A percentile compares a stretch with the other conserved stretches of the same genome.
These are phyloP conservation scores for Agrilus biguttatus DNA, from an alignment of 2,888 invertebrate species.

Conservation along the genomic window DNA sequence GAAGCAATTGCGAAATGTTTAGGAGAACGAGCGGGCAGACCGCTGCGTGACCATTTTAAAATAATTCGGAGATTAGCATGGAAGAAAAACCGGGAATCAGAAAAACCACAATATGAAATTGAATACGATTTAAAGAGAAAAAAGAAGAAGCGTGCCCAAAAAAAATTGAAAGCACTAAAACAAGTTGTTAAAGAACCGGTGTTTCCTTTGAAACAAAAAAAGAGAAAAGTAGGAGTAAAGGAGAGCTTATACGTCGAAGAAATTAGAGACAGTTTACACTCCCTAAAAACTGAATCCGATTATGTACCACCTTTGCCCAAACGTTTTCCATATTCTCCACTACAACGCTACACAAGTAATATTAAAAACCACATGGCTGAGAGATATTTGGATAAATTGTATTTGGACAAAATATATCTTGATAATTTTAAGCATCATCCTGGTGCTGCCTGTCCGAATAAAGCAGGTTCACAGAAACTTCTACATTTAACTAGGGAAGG, in stretches of 20 bases:
- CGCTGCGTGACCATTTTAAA: slow-evolving; percentile 27
- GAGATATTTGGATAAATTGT: slow-evolving; percentile 30
- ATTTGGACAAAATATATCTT: slow-evolving; percentile 31
- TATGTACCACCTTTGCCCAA: slow-evolving; percentile 17
- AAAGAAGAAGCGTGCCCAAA: slow-evolving; percentile 16
- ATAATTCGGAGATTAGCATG: slow-evolving; percentile 28
- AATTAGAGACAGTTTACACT: slow-evolving; percentile 21
- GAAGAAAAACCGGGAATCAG: slow-evolving; percentile 20
- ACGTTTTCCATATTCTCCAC: slow-evolving; percentile 21
- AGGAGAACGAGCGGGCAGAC: slow-evolving; percentile 25
- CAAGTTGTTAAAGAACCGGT: slow-evolving; percentile 12
- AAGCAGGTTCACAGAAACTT: slow-evolving; percentile 22
- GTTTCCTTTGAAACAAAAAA: slow-evolving; percentile 10
- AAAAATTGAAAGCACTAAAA: slow-evolving; percentile 10
- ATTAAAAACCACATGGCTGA: slow-evolving; percentile 30
- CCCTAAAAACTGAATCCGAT: slow-evolving; percentile 17
- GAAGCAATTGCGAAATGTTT: slow-evolving; percentile 29
- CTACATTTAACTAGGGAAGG: slow-evolving; percentile 19
- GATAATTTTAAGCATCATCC: slow-evolving; percentile 21
- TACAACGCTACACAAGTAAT: slow-evolving; percentile 28
- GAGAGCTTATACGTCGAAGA: background rate
- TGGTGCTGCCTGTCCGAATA: slow-evolving; percentile 27
- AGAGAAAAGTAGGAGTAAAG: background rate
- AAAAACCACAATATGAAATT: slow-evolving; percentile 13
- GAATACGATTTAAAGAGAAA: slow-evolving; percentile 16